phyloP scores from a whole-genome alignment of 2,113 vertebrate species.

The Heptranchias perlo region DNA sequence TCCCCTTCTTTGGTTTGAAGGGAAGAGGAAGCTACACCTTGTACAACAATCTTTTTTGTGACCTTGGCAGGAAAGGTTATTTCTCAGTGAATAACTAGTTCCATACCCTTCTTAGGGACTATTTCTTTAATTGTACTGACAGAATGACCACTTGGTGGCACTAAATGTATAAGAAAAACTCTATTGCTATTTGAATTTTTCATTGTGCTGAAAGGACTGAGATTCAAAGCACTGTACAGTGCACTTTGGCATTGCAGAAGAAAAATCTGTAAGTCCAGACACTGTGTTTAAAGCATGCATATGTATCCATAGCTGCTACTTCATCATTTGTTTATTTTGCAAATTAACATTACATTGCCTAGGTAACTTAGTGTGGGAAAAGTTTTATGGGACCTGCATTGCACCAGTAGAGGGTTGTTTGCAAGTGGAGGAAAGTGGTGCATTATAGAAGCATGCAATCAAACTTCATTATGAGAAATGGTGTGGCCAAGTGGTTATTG shows the following conservation, averaged over 20 bases:
- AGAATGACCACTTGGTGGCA: not conserved
- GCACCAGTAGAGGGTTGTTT: not conserved
- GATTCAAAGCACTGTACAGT: not conserved
- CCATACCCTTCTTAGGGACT: not conserved
- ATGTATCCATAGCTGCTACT: not conserved
- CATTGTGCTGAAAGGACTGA: not conserved
- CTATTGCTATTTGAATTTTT: not conserved
- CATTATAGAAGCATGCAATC: not conserved
- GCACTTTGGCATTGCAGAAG: not conserved
- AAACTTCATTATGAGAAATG: not conserved
- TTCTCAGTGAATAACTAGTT: not conserved
- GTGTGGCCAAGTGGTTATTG: not conserved
- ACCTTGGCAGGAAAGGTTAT: not conserved
- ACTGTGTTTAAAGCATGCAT: not conserved
- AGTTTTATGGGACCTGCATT: not conserved
- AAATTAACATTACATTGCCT: not conserved
- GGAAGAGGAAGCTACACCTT: not conserved
- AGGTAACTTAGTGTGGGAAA: not conserved
- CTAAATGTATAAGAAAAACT: too few relatives aligned
- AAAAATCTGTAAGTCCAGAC: not conserved
- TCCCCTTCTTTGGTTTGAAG: not conserved
- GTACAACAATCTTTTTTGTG: not conserved
- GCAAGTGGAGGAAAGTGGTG: not conserved
- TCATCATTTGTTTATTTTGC: not conserved
- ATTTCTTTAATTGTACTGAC: not conserved